Evolutionary conservation across 2,797 vertebrate species (phyloP), one percentile per base, ranked within the genome.

Genomic region (Alcedo quadribrachys): DNA sequence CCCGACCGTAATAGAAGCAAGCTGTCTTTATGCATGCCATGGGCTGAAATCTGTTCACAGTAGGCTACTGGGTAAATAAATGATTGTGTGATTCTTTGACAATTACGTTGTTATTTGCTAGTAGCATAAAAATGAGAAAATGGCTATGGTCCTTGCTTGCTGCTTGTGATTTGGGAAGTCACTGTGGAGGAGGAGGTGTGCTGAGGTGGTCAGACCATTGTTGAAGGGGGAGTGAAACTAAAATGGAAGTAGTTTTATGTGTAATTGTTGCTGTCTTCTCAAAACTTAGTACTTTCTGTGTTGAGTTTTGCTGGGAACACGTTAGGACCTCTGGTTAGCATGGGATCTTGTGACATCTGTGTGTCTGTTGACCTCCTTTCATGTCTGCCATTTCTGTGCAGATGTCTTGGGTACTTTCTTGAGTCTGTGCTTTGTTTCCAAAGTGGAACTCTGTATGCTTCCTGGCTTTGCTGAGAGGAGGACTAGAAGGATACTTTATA

Each of bases 391-490:
- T 15, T 40, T 40, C 37, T 40, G 14, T 40, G 37, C 37, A 40
- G 37, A 15, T 40, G 37, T 6, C 37, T 40, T 40, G 37, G 37
- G 37, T 92, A 62, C 89, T 96, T 96, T 94, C 91, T 93, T 55
- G 57, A 94, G 95, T 89, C 91, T 86, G 35, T 87, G 83, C 81
- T 96, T 97, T 95, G 81, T 96, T 81, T 78, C 57, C 42, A 46
- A 24, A 66, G 20, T 30, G 32, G 60, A 76, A 61, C 46, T 57
- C 30, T 2, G 79, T 81, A 79, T 51, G 46, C 62, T 93, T 94
- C 35, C 14, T 37, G 33, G 68, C 60, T 92, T 46, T 90, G 32
- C 76, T 48, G 28, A 93, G 90, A 85, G 58, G 32, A 86, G 21
- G 30, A 51, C 48, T 55, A 51, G 73, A 48, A 95, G 40, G n/a